Percentiles rank a stretch among this genome's conserved stretches.
Conservation (phyloP, 2,797 vertebrate genomes). For the Urophycis tenuis region DNA sequence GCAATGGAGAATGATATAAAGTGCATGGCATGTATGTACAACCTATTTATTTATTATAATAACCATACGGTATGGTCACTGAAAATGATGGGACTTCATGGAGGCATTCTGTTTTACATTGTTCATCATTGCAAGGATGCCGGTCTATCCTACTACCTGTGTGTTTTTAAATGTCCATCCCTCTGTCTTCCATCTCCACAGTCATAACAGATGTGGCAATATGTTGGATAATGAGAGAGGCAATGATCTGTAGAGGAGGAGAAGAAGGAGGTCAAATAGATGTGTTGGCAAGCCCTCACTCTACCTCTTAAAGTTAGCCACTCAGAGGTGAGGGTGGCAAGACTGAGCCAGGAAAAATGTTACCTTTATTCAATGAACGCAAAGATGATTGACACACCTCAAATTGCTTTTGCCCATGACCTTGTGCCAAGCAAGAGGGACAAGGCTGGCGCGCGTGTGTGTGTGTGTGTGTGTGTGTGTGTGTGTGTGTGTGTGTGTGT, state of each 20-base stretch:
- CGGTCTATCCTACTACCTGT: neutral
- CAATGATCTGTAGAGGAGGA: conserved; percentile 25
- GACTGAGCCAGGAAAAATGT: conserved; percentile 51
- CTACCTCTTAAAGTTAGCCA: conserved; percentile 37
- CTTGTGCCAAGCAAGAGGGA: conserved; percentile 41
- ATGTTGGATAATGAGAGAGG: conserved; percentile 26
- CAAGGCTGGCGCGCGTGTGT: conserved; percentile 16
- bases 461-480: neutral
- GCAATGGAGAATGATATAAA: too few relatives aligned
- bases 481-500: conserved; percentile 1
- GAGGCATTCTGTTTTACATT: neutral
- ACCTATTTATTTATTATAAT: too few relatives aligned
- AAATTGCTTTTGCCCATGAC: conserved; percentile 46
- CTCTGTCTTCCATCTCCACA: neutral
- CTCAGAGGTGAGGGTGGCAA: conserved; percentile 56
- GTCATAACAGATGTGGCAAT: conserved; percentile 21
- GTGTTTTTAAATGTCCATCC: neutral
- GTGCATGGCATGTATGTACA: too few relatives aligned
- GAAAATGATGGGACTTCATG: neutral
- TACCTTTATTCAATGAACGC: conserved; percentile 49
- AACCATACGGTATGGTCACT: too few relatives aligned
- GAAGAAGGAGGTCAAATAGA: conserved; percentile 33
- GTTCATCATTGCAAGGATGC: neutral
- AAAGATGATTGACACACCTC: conserved; percentile 51
- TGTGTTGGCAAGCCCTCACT: conserved; percentile 34